Conservation (phyloP, 2,113 vertebrate genomes). For the Dromaius novaehollandiae region DNA sequence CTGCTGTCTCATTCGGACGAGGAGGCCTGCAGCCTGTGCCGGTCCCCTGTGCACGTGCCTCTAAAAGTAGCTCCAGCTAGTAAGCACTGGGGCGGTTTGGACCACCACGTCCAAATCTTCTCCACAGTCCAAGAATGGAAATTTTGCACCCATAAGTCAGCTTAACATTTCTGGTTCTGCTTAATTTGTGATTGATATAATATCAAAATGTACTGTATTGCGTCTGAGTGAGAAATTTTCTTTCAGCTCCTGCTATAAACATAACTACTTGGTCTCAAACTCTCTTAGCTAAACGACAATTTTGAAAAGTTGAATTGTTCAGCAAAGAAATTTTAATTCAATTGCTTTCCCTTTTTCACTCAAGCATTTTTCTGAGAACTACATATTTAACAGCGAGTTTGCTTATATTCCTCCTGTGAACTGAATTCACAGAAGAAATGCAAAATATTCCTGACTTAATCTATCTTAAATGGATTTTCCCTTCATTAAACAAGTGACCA, state of each 20-base stretch:
- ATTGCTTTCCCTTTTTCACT: neutral
- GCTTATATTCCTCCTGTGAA: neutral
- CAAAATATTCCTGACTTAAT: constrained; percentile 15
- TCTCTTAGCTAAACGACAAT: neutral
- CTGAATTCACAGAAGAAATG: neutral
- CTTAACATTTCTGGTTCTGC: neutral
- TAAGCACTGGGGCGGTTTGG: too few relatives aligned
- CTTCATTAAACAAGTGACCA: neutral
- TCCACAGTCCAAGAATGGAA: neutral
- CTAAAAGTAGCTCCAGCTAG: neutral
- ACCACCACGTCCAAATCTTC: neutral
- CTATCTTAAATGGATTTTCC: neutral
- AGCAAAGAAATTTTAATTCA: neutral
- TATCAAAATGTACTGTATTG: neutral
- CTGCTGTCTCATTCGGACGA: rapidly evolving
- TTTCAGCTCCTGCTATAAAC: neutral
- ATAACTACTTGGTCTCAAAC: neutral
- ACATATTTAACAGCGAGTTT: neutral
- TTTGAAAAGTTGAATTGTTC: neutral
- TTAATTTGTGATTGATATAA: neutral
- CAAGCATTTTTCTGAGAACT: neutral
- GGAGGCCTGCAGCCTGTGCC: neutral
- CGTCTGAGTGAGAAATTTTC: neutral
- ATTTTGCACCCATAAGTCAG: neutral
- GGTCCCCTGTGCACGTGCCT: too few relatives aligned